phyloP scores from a whole-genome alignment of 1,140 invertebrate species.

The Anthonomus grandis region DNA sequence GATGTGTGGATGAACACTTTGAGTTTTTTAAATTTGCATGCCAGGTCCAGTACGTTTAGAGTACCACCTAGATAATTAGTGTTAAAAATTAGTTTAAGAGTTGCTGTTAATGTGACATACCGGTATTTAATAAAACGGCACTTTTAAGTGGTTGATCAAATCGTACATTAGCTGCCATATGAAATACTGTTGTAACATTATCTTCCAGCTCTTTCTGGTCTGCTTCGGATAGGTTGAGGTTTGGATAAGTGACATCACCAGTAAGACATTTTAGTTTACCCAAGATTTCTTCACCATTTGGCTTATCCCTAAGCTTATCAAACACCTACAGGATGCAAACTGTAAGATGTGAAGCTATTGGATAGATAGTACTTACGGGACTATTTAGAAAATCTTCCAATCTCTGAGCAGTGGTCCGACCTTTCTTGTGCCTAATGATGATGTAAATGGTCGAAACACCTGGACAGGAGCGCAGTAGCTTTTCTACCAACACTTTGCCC shows the following conservation, averaged over 20 bases:
- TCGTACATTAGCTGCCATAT: constrained; percentile 73
- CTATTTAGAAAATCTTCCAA: constrained; percentile 45
- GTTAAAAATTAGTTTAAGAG: background rate
- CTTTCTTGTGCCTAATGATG: constrained; percentile 68
- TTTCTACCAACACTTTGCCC: constrained; percentile 85
- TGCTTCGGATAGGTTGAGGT: constrained; percentile 57
- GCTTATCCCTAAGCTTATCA: constrained; percentile 63
- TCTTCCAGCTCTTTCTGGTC: constrained; percentile 56
- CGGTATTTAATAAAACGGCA: constrained; percentile 53
- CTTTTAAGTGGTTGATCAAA: constrained; percentile 54
- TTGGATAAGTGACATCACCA: constrained; percentile 50
- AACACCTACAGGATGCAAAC: constrained; percentile 60
- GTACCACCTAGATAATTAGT: constrained; percentile 47
- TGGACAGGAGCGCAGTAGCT: constrained; percentile 68
- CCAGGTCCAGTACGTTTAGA: constrained; percentile 49
- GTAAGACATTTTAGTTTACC: constrained; percentile 46
- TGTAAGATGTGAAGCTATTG: background rate
- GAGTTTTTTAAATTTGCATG: constrained; percentile 42
- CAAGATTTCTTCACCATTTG: constrained; percentile 44
- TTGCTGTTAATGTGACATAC: background rate
- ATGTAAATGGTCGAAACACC: constrained; percentile 64
- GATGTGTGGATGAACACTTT: constrained; percentile 71
- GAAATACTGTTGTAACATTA: constrained; percentile 69
- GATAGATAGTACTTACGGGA: constrained; percentile 42
- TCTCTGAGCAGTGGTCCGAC: constrained; percentile 50